Evolutionary conservation across 2,888 invertebrate species (phyloP).

Genomic region (Drosophila sordidapex): DNA sequence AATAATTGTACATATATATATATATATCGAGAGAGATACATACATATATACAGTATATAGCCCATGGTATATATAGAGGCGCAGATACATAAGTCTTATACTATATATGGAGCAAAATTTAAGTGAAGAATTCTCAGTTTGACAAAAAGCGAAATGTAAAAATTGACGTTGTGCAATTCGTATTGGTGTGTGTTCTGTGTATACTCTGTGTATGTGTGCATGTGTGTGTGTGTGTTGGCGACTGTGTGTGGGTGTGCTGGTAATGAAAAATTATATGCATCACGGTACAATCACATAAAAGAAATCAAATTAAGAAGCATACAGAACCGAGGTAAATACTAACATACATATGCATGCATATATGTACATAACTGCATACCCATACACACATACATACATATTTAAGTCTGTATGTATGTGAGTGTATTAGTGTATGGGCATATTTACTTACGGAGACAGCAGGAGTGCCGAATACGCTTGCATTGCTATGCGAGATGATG

Average conservation of each 20-base stretch:
- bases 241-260: slow-evolving; percentile 28
- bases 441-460: slow-evolving; percentile 15
- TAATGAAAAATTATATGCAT: slow-evolving; percentile 46
- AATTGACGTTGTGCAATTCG: slow-evolving; percentile 40
- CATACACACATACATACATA: neutral
- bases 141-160: slow-evolving; percentile 62
- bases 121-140: slow-evolving; percentile 55
- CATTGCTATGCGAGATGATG: slow-evolving; percentile 4
- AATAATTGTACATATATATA: slow-evolving; percentile 42
- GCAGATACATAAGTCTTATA: slow-evolving; percentile 40
- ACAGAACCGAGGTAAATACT: slow-evolving; percentile 46
- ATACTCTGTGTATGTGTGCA: slow-evolving; percentile 11
- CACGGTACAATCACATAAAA: slow-evolving; percentile 23
- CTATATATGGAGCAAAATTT: slow-evolving; percentile 53
- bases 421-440: neutral
- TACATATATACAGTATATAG: slow-evolving; percentile 44
- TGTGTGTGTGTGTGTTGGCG: neutral
- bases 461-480: neutral
- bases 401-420: neutral
- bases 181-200: slow-evolving; percentile 16
- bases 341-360: slow-evolving; percentile 11
- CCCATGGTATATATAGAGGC: slow-evolving; percentile 42
- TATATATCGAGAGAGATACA: slow-evolving; percentile 32
- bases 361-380: neutral
- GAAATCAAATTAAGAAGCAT: slow-evolving; percentile 36